Percentiles rank a stretch among this genome's conserved stretches.
phyloP scores from a whole-genome alignment of 2,888 invertebrate species.

The Drosophila neoperkinsi region DNA sequence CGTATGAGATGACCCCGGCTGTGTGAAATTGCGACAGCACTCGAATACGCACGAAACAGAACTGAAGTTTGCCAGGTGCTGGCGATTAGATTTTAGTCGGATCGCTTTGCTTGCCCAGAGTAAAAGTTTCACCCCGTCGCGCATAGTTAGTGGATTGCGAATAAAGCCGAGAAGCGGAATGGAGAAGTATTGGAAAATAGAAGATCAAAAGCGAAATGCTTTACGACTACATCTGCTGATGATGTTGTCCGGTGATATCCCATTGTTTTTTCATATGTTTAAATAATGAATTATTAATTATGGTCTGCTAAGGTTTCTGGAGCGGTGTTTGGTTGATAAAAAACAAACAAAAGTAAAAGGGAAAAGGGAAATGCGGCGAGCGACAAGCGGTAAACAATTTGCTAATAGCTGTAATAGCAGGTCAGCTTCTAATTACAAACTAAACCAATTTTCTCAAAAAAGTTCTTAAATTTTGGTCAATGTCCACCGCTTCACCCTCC shows the following conservation, averaged over 20 bases:
- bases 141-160: slow-evolving; percentile 36
- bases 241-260: slow-evolving; percentile 31
- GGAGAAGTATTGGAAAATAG: slow-evolving; percentile 43
- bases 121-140: slow-evolving; percentile 62
- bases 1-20: slow-evolving; percentile 2
- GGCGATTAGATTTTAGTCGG: slow-evolving; percentile 54
- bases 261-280: slow-evolving; percentile 52
- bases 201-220: slow-evolving; percentile 36
- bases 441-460: slow-evolving; percentile 33
- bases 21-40: slow-evolving; percentile 40
- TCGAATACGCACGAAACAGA: slow-evolving; percentile 52
- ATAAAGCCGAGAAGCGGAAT: slow-evolving; percentile 48
- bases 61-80: slow-evolving; percentile 50
- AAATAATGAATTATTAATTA: slow-evolving; percentile 52
- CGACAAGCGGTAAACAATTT: slow-evolving; percentile 25
- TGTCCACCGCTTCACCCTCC: neutral
- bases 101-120: slow-evolving; percentile 39
- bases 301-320: slow-evolving; percentile 50
- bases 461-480: slow-evolving; percentile 12
- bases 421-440: slow-evolving; percentile 30
- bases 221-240: slow-evolving; percentile 11
- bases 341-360: slow-evolving; percentile 71
- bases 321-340: slow-evolving; percentile 13
- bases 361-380: slow-evolving; percentile 28
- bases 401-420: slow-evolving; percentile 28